Base-by-base conservation (phyloP, 2,888 invertebrate species). In the Diaphora mendica region DNA sequence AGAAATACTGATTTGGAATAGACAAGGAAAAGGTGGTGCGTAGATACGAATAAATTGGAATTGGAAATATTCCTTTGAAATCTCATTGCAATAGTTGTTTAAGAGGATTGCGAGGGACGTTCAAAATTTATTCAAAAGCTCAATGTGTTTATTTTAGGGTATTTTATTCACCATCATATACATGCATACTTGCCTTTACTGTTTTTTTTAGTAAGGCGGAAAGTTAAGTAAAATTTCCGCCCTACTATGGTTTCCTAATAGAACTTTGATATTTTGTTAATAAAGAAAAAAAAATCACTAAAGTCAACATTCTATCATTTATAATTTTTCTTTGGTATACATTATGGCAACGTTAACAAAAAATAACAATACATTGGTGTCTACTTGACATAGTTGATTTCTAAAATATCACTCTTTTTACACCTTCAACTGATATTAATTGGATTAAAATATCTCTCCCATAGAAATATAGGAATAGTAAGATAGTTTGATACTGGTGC, bases 21-120 rank as follows among this genome's bases (percentile, higher is more conserved):
- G 91, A 95, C 93, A 93, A 86, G 92, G 88, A 92, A 93, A 92
- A 94, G 94, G 94, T 93, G 93, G 94, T 90, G 87, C 93, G 89
- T 89, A 85, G 84, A 87, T 85, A 81, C 83, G 88, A 91, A 91
- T 91, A 92, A 90, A 91, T 92, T 90, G 90, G 87, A 91, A 91
- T 90, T 84, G 87, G 86, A 85, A 88, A 83, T 85, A 85, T 83
- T 83, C 78, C 79, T 81, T 80, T 81, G 81, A 79, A 82, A 83
- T 83, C 80, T 78, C 70, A 79, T 80, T 77, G 82, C 73, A 64
- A 80, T 82, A 79, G 84, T 84, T 82, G 75, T 74, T 76, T 82
- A 78, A 78, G 80, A 82, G 76, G 77, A 79, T 80, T 72, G 64
- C 26, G 72, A 74, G 67, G 69, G 71, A 64, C 44, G 20, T 70